These are phyloP conservation scores for Pomacea canaliculata DNA, from an alignment of 2,888 invertebrate species.

Conservation along the genomic window DNA sequence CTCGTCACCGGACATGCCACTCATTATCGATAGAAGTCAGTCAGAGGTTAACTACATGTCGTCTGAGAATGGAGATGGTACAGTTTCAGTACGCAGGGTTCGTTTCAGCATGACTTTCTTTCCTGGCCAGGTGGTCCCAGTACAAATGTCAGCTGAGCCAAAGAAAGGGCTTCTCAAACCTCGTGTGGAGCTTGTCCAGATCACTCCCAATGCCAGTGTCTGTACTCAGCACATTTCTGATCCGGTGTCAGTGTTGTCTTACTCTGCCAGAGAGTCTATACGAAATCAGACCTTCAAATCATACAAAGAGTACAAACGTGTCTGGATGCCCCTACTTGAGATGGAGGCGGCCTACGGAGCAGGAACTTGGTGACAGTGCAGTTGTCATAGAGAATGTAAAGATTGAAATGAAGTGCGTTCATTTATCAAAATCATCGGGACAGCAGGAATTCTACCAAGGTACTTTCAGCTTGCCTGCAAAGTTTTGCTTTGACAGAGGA, in stretches of 20 bases:
- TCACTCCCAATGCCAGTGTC: slow-evolving; percentile 34
- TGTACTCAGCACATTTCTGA: slow-evolving; percentile 38
- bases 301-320: slow-evolving; percentile 1
- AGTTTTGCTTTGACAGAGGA: slow-evolving; percentile 13
- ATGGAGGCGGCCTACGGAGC: slow-evolving; percentile 44
- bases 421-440: too few relatives aligned
- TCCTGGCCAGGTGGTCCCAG: slow-evolving; percentile 33
- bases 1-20: neutral
- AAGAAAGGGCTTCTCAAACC: slow-evolving; percentile 34
- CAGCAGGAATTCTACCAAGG: neutral
- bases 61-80: slow-evolving; percentile 20
- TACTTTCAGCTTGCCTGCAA: slow-evolving; percentile 6
- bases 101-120: slow-evolving; percentile 31
- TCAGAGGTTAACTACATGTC: slow-evolving; percentile 13
- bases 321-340: slow-evolving; percentile 42
- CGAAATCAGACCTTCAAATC: slow-evolving; percentile 9
- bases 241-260: slow-evolving; percentile 35
- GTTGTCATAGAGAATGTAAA: neutral
- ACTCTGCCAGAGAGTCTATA: slow-evolving; percentile 37
- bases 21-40: neutral
- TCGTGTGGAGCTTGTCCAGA: slow-evolving; percentile 29
- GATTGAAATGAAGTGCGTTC: neutral
- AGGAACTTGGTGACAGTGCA: neutral
- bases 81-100: neutral
- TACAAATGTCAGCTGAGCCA: slow-evolving; percentile 37